Percentiles rank a stretch among this genome's conserved stretches.
These are phyloP conservation scores for Nomada fucata DNA, from an alignment of 2,888 invertebrate species.

Conservation along the genomic window DNA sequence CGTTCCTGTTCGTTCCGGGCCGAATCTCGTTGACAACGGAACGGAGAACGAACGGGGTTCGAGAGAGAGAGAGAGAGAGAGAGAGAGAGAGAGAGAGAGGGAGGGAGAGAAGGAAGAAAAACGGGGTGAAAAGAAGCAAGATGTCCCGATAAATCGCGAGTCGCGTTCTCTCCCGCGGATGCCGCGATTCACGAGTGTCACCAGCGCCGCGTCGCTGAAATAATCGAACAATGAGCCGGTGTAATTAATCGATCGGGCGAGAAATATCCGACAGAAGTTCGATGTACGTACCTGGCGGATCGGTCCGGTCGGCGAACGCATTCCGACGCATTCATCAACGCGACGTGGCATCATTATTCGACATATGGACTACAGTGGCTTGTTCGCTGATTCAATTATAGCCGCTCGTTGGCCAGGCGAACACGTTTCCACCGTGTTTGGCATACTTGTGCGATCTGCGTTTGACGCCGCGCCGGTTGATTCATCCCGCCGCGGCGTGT, in stretches of 20 bases:
- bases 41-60: not conserved
- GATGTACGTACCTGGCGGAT: conserved; percentile 9
- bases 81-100: not conserved
- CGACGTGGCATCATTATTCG: conserved; percentile 71
- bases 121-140: not conserved
- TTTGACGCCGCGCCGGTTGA: conserved; percentile 79
- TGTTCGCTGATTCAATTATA: conserved; percentile 69
- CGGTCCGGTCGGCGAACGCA: conserved; percentile 30
- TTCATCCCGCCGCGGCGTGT: conserved; percentile 72
- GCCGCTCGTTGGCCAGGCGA: conserved; percentile 19
- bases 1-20: not conserved
- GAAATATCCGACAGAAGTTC: conserved; percentile 63
- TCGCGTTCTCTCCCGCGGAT: not conserved
- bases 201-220: conserved; percentile 1
- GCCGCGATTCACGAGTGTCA: conserved; percentile 5
- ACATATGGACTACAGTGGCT: conserved; percentile 72
- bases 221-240: conserved; percentile 38
- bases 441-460: conserved; percentile 80
- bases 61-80: not conserved
- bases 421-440: conserved; percentile 68
- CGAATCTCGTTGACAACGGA: conserved; percentile 2
- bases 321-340: conserved; percentile 65
- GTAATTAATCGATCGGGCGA: conserved; percentile 54
- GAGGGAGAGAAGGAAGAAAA: not conserved
- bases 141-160: not conserved